These are phyloP conservation scores for Sarcophilus harrisii DNA, from an alignment of 2,797 vertebrate genomes.

Conservation along the genomic window DNA sequence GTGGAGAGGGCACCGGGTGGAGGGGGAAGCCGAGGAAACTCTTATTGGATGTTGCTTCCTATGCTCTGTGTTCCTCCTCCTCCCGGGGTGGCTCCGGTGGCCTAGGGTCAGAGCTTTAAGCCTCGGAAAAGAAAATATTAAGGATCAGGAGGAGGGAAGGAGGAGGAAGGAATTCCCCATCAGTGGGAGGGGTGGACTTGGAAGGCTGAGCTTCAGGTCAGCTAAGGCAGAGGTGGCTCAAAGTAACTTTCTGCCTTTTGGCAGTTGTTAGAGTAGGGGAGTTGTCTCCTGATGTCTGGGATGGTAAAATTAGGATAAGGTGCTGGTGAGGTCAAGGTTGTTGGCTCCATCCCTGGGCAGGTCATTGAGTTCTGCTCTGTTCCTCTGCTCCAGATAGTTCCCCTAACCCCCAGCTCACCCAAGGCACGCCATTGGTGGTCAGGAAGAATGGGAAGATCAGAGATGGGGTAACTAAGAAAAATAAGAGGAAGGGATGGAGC, in stretches of 20 bases:
- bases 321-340: background rate
- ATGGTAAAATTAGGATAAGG: background rate
- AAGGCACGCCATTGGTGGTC: background rate
- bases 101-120: background rate
- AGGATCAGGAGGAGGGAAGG: background rate
- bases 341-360: background rate
- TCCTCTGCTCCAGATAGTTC: background rate
- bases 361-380: background rate
- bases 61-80: conserved; percentile 43
- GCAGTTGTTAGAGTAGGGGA: background rate
- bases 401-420: background rate
- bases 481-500: background rate
- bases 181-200: background rate
- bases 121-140: background rate
- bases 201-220: background rate
- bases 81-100: background rate
- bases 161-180: background rate
- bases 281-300: background rate
- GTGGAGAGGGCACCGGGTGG: background rate
- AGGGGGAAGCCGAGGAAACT: conserved; percentile 45
- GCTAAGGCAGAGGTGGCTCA: background rate
- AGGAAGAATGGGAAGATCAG: background rate
- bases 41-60: conserved; percentile 26
- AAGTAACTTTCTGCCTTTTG: background rate
- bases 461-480: background rate